These are phyloP conservation scores for Meloidogyne exigua DNA, from an alignment of 1,140 invertebrate species.

Conservation along the genomic window DNA sequence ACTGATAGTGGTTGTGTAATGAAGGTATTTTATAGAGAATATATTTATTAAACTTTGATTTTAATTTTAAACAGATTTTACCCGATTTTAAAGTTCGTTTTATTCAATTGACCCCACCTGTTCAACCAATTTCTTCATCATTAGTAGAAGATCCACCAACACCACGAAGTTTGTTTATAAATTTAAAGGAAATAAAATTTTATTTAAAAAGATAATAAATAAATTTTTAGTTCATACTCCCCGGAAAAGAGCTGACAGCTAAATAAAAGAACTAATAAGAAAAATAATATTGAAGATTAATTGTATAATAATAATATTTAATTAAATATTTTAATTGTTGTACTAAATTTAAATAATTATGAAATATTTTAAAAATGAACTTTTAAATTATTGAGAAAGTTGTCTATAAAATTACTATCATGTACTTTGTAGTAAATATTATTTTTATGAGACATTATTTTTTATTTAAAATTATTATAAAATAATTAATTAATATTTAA, in stretches of 20 bases:
- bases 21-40: background rate
- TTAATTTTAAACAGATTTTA: background rate
- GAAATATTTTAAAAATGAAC: no score
- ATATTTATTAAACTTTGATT: background rate
- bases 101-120: background rate
- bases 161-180: background rate
- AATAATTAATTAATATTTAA: no score
- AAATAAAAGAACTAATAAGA: background rate
- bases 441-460: no score
- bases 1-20: constrained; percentile 10
- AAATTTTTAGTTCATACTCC: background rate
- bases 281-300: no score
- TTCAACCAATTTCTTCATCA: background rate
- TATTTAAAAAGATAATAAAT: background rate
- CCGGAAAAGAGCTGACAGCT: background rate
- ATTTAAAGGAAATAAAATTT: background rate
- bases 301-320: no score
- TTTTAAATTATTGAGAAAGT: no score
- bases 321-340: no score
- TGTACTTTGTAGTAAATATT: no score
- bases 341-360: no score
- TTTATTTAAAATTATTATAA: no score
- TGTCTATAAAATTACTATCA: no score
- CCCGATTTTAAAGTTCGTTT: background rate
- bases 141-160: background rate